Conservation (phyloP, 2,113 vertebrate genomes). For the Corapipo altera region DNA sequence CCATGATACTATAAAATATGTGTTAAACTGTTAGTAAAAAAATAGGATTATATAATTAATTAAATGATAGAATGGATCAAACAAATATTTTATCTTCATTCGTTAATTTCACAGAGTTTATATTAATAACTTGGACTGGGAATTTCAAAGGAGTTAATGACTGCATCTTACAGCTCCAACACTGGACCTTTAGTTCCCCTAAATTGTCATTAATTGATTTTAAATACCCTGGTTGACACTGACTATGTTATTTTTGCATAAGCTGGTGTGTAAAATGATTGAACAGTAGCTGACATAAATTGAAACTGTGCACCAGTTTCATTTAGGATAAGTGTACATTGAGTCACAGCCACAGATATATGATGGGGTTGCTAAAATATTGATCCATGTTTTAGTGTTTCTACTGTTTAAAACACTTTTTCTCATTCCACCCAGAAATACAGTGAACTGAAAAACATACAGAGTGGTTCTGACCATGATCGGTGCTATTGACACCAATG, state of each 20-base stretch:
- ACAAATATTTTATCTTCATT: background rate
- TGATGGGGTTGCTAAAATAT: background rate
- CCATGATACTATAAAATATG: background rate
- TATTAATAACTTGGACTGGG: background rate
- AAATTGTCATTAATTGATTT: background rate
- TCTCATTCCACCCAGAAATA: background rate
- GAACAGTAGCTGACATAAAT: background rate
- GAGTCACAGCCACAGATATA: background rate
- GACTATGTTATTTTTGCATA: background rate
- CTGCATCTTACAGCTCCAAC: background rate
- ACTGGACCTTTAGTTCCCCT: background rate
- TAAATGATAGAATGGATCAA: background rate
- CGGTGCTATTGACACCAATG: background rate
- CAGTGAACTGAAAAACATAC: background rate
- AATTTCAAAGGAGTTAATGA: slow-evolving; percentile 19
- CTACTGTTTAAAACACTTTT: background rate
- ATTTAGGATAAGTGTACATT: background rate
- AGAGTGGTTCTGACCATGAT: background rate
- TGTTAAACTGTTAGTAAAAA: background rate
- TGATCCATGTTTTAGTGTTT: background rate
- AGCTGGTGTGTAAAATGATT: background rate
- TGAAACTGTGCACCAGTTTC: background rate
- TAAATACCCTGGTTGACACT: background rate
- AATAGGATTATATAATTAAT: background rate
- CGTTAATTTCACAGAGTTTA: background rate